phyloP scores from a whole-genome alignment of 2,888 invertebrate genomes.

The Caenorhabditis imperialis region DNA sequence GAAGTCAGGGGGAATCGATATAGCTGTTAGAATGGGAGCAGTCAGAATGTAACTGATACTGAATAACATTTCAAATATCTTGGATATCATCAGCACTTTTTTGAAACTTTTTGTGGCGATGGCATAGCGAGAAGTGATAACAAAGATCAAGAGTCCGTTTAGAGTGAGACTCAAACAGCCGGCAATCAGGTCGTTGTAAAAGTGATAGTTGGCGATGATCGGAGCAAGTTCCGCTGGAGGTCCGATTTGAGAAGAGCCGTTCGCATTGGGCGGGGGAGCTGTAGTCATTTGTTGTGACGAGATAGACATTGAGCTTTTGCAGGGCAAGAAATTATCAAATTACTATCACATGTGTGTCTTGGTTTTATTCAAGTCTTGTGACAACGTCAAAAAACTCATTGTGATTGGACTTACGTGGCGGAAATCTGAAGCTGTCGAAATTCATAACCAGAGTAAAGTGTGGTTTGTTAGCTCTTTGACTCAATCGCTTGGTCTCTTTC shows the following conservation, averaged over 20 bases:
- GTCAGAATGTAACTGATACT: slow-evolving; percentile 24
- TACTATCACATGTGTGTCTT: too few species aligned
- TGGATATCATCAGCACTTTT: slow-evolving; percentile 9
- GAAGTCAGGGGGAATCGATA: slow-evolving; percentile 5
- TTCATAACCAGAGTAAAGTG: too few species aligned
- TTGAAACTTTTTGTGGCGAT: slow-evolving; percentile 19
- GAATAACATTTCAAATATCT: slow-evolving; percentile 24
- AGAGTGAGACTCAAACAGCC: slow-evolving; percentile 22
- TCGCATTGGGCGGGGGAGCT: slow-evolving; percentile 30
- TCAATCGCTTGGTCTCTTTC: too few species aligned
- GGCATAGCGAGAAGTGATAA: slow-evolving; percentile 13
- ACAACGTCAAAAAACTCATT: neutral
- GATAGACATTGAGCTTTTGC: too few species aligned
- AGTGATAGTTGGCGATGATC: slow-evolving; percentile 25
- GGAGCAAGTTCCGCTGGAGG: slow-evolving; percentile 28
- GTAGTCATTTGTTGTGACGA: too few species aligned
- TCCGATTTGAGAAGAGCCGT: slow-evolving; percentile 18
- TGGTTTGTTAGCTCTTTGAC: too few species aligned
- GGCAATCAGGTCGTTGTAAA: slow-evolving; percentile 30
- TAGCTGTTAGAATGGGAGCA: slow-evolving; percentile 28
- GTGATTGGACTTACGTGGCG: slow-evolving; percentile 18
- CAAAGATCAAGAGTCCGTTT: slow-evolving; percentile 25
- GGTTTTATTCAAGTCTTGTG: too few species aligned
- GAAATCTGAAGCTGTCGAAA: slow-evolving; percentile 9
- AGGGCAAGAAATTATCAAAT: too few species aligned